These are phyloP conservation scores for Lepidurus couesii DNA, from an alignment of 1,140 invertebrate species.

Conservation along the genomic window DNA sequence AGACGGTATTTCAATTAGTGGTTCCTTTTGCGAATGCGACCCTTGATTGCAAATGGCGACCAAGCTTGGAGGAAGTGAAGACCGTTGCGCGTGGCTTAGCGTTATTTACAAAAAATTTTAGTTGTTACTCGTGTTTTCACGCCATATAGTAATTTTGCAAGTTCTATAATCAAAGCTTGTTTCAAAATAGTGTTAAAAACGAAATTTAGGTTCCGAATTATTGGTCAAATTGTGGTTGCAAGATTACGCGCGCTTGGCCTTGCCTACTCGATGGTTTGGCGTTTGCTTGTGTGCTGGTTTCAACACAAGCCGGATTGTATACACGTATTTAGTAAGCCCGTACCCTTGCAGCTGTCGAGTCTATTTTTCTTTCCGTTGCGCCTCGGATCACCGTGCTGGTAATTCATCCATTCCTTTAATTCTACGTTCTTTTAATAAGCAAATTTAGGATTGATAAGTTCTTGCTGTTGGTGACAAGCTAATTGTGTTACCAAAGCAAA, in stretches of 20 bases:
- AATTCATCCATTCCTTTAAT: not conserved
- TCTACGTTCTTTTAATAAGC: not conserved
- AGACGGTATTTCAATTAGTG: not conserved
- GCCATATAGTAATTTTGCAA: not conserved
- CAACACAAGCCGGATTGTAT: not conserved
- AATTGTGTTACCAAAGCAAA: not conserved
- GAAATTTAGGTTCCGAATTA: not conserved
- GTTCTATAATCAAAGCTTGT: not conserved
- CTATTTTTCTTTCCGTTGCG: not conserved
- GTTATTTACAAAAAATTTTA: constrained; percentile 8
- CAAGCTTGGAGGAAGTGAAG: constrained; percentile 9
- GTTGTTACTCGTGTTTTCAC: constrained; percentile 1
- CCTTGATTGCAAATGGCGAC: not conserved
- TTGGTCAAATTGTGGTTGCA: not conserved
- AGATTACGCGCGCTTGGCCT: not conserved
- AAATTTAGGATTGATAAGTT: not conserved
- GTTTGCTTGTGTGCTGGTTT: constrained; percentile 12
- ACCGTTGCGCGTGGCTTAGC: constrained; percentile 12
- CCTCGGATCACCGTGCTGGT: not conserved
- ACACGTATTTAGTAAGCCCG: not conserved
- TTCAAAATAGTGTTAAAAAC: not conserved
- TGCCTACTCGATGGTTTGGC: constrained; percentile 13
- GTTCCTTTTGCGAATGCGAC: not conserved
- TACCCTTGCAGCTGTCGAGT: constrained; percentile 1
- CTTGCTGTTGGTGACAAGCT: not conserved